A percentile compares a stretch with the other conserved stretches of the same genome.
These are phyloP conservation scores for Lithophane semibrunnea DNA, from an alignment of 2,888 invertebrate genomes.

Conservation along the genomic window DNA sequence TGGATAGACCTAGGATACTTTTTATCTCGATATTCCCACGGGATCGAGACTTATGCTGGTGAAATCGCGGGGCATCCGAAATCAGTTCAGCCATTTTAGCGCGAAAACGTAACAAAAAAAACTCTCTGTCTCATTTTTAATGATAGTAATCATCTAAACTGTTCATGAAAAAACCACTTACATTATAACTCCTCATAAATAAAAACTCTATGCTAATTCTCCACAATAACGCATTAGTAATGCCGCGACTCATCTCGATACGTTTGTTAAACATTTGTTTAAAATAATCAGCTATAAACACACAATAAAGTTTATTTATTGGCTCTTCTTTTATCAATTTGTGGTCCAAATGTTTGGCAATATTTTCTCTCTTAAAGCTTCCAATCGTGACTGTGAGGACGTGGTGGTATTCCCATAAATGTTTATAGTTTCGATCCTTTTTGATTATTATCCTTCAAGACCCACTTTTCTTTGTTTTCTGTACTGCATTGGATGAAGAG, in stretches of 20 bases:
- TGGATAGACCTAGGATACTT: no score
- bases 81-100: no score
- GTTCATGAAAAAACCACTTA: not conserved
- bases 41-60: no score
- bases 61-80: no score
- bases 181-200: not conserved
- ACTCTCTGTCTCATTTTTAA: no score
- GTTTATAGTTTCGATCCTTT: not conserved
- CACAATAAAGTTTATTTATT: slow-evolving; percentile 60
- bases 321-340: slow-evolving; percentile 70
- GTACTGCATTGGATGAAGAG: not conserved
- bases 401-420: slow-evolving; percentile 1
- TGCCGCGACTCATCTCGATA: not conserved
- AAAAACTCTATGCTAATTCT: not conserved
- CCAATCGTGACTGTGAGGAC: slow-evolving; percentile 57
- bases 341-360: slow-evolving; percentile 68
- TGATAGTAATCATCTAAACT: not conserved
- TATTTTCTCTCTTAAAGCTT: slow-evolving; percentile 72
- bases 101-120: no score
- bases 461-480: not conserved
- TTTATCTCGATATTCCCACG: no score
- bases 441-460: not conserved
- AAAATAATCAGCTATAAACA: slow-evolving; percentile 58
- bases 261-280: slow-evolving; percentile 30
- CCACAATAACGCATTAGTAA: not conserved